phyloP scores from a whole-genome alignment of 2,888 invertebrate genomes.

The Microchrysa polita region DNA sequence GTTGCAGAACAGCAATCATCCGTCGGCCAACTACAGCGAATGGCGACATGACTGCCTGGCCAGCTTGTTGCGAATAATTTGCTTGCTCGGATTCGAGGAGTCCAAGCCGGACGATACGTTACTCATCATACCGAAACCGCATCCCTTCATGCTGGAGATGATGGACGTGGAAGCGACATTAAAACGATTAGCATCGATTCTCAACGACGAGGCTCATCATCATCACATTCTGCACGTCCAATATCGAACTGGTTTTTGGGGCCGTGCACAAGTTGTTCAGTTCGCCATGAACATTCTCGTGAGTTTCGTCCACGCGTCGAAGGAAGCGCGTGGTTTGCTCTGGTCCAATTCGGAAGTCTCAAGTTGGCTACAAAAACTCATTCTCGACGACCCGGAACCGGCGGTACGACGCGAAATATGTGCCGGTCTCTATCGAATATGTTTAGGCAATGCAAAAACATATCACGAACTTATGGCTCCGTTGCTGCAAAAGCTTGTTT shows the following conservation, averaged over 20 bases:
- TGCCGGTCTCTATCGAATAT: conserved; percentile 89
- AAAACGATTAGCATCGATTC: conserved; percentile 83
- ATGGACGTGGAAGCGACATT: conserved; percentile 87
- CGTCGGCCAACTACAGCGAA: conserved; percentile 68
- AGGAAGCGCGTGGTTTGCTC: conserved; percentile 78
- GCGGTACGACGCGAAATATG: conserved; percentile 91
- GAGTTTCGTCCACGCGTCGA: conserved; percentile 90
- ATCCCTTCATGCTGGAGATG: conserved; percentile 74
- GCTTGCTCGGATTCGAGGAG: conserved; percentile 80
- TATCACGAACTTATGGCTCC: conserved; percentile 77
- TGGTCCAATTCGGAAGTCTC: conserved; percentile 80
- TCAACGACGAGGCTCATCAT: conserved; percentile 81
- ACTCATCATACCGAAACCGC: conserved; percentile 74
- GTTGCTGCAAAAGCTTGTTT: conserved; percentile 81
- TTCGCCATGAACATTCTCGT: conserved; percentile 92
- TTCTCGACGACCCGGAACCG: conserved; percentile 93
- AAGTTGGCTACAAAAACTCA: conserved; percentile 84
- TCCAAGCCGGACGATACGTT: conserved; percentile 64
- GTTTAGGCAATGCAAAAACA: conserved; percentile 71
- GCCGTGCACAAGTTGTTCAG: conserved; percentile 90
- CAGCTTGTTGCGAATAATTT: conserved; percentile 83
- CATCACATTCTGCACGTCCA: conserved; percentile 72
- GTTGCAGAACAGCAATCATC: conserved; percentile 80
- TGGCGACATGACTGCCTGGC: conserved; percentile 97
- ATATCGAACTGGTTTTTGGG: conserved; percentile 93